Conservation (phyloP, 2,113 vertebrate species). For the Anhinga anhinga region DNA sequence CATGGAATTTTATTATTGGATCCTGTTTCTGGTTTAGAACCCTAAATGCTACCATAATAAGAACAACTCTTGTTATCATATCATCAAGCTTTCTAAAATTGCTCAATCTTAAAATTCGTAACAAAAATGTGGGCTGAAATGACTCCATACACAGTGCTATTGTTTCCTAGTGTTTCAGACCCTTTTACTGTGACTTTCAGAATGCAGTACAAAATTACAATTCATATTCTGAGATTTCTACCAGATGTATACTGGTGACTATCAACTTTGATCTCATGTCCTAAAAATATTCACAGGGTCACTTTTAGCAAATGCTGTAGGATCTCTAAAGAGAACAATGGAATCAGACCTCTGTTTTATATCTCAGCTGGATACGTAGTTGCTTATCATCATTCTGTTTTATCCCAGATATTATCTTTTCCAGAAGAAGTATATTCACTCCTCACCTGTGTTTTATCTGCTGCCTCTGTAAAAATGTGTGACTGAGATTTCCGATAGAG, state of each 20-base stretch:
- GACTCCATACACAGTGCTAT: not conserved
- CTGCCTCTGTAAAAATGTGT: not conserved
- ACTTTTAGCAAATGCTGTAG: not conserved
- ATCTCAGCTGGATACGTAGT: not conserved
- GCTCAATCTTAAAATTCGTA: not conserved
- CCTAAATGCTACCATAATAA: not conserved
- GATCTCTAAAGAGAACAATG: not conserved
- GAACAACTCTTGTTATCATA: not conserved
- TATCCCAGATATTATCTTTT: not conserved
- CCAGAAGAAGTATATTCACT: not conserved
- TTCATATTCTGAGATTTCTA: not conserved
- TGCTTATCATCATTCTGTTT: not conserved
- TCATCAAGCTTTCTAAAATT: not conserved
- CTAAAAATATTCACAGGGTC: not conserved
- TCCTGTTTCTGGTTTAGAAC: not conserved
- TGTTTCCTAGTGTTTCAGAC: not conserved
- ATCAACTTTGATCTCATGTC: rapidly evolving
- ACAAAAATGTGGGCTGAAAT: not conserved
- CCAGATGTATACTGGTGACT: not conserved
- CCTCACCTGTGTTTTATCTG: not conserved
- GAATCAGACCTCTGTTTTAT: not conserved
- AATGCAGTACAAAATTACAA: not conserved
- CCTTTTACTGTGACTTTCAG: not conserved
- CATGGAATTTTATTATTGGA: not conserved
- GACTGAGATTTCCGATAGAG: not conserved